Base-by-base conservation (phyloP, 2,888 invertebrate species). In the Brassicogethes aeneus region DNA sequence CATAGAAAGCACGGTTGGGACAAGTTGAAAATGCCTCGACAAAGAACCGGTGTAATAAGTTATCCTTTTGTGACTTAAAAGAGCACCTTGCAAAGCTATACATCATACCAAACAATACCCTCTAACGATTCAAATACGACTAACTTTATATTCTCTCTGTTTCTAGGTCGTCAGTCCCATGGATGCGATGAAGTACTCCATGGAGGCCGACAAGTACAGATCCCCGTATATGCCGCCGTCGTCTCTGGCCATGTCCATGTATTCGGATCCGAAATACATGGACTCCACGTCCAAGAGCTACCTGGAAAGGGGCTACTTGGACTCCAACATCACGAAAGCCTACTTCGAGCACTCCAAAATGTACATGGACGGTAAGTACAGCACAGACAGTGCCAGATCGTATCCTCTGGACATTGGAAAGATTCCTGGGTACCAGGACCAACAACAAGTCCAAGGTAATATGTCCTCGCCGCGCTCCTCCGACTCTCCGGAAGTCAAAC, bases 131-230 rank as follows among this genome's bases (percentile, higher is more conserved):
- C n/a, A n/a, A n/a, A n/a, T n/a, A n/a, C n/a, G n/a, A n/a, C n/a
- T n/a, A n/a, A n/a, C n/a, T n/a, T n/a, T n/a, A n/a, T n/a, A n/a
- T 32, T 12, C 14, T 5, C 12, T 8, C 15, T 12, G 7, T 37
- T 75, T 75, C 1, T 75, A 83, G 83, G 79, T 84, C 45, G 80
- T 80, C 3, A 79, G 80, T 37, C 75, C 83, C 47, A 83, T 85
- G 82, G 85, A 85, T 59, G 77, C 78, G 12, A 83, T 84, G 81
- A 84, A 84, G 59, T 84, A 85, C 62, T 80, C 83, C 7, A 77
- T 84, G 70, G 84, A 84, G 51, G 80, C 82, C 0, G 85, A 85
- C 55, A 85, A 85, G 55, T 85, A 85, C 64, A 74, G 85, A 39
- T 78, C 80, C 15, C 72, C 77, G 0, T 85, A 84, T 68, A 79